Evolutionary conservation across 2,888 invertebrate species (phyloP).

Genomic region (Automeris io): DNA sequence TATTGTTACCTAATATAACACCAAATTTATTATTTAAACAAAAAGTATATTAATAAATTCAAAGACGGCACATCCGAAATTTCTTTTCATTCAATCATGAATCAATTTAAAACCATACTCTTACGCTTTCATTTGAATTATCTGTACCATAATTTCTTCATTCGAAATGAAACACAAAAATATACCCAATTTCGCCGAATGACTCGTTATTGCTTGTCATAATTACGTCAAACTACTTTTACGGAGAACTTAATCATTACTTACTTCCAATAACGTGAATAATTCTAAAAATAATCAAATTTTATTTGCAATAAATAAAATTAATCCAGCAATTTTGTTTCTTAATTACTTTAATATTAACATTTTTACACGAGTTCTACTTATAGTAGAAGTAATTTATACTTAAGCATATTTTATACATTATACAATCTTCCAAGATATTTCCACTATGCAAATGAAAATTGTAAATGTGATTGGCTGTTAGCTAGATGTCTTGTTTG

Average conservation of each 20-base stretch:
- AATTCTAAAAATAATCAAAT: conserved; percentile 1
- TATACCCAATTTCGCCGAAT: conserved; percentile 23
- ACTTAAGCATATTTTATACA: no score
- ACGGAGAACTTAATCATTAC: conserved; percentile 19
- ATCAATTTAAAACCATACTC: conserved; percentile 6
- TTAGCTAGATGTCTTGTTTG: no score
- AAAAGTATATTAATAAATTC: no score
- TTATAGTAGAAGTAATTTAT: no score
- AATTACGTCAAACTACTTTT: conserved; percentile 23
- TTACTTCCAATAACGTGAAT: conserved; percentile 14
- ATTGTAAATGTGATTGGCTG: no score
- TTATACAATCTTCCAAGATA: no score
- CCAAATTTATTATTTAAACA: no score
- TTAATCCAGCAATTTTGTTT: not conserved
- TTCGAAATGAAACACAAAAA: conserved; percentile 15
- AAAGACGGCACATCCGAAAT: not conserved
- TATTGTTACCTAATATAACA: no score
- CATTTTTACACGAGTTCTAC: no score
- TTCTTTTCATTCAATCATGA: conserved; percentile 13
- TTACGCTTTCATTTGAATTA: conserved; percentile 21
- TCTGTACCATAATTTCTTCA: conserved; percentile 20
- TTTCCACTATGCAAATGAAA: no score
- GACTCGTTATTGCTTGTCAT: conserved; percentile 26
- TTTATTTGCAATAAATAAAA: not conserved
- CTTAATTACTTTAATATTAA: no score